These are phyloP conservation scores for Pterocles burchelli DNA, from an alignment of 2,113 vertebrate species.

Conservation along the genomic window DNA sequence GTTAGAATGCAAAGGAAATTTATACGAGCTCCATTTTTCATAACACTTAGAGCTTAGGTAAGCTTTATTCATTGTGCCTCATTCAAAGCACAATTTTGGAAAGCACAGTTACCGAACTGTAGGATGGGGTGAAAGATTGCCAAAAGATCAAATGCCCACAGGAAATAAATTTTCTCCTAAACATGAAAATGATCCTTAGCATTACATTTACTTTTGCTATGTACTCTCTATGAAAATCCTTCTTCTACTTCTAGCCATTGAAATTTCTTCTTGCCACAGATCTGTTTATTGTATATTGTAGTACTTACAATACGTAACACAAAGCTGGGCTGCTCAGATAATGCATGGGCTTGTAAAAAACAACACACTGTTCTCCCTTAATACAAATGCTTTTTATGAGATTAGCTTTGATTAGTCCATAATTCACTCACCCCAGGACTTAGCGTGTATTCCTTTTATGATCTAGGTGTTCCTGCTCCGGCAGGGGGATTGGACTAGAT, in stretches of 20 bases:
- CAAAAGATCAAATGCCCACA: background rate
- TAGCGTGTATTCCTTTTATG: background rate
- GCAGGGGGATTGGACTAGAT: no score
- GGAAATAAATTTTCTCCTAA: background rate
- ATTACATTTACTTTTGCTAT: background rate
- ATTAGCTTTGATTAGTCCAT: background rate
- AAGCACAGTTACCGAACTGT: background rate
- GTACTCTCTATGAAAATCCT: background rate
- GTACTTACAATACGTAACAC: background rate
- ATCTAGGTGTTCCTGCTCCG: no score
- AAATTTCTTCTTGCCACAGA: background rate
- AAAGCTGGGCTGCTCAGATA: background rate
- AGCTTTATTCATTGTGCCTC: background rate
- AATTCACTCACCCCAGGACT: background rate
- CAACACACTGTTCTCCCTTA: background rate
- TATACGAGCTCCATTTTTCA: background rate
- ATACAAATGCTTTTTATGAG: background rate
- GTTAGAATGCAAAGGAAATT: constrained; percentile 12
- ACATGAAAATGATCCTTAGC: background rate
- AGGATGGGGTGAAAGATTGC: background rate
- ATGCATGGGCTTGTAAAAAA: background rate
- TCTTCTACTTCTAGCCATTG: background rate
- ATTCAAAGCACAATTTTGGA: background rate
- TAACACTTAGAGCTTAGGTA: background rate
- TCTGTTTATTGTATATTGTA: background rate